A percentile compares a stretch with the other conserved stretches of the same genome.
Evolutionary conservation across 2,113 vertebrate genomes (phyloP).

Genomic region (Phocoena phocoena): DNA sequence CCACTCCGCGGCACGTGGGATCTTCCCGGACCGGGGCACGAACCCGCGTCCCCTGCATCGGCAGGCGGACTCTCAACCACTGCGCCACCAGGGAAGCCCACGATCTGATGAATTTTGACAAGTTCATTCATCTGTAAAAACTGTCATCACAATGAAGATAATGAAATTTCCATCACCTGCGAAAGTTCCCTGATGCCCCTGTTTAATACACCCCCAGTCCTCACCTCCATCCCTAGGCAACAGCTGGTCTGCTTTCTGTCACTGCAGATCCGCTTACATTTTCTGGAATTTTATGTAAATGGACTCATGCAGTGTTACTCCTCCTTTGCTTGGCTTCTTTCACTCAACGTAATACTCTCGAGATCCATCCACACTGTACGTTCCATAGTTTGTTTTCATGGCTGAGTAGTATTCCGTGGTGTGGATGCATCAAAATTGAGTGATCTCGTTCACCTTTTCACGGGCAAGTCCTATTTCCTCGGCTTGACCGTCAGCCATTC

Average conservation of each 20-base stretch:
- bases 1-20: too few species aligned
- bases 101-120: neutral
- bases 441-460: neutral
- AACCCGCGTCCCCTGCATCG: too few species aligned
- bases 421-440: neutral
- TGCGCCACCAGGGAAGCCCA: too few species aligned
- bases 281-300: neutral
- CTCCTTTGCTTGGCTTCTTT: neutral
- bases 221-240: neutral
- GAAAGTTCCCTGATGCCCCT: neutral
- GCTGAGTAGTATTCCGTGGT: neutral
- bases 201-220: neutral
- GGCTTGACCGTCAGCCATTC: fast-evolving
- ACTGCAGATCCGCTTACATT: neutral
- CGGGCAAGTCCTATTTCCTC: neutral
- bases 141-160: neutral
- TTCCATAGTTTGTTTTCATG: neutral
- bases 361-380: neutral
- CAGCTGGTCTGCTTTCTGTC: neutral
- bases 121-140: neutral
- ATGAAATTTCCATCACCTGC: neutral
- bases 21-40: too few species aligned
- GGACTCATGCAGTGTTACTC: neutral
- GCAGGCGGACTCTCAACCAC: too few species aligned
- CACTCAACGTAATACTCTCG: neutral